These are phyloP conservation scores for Sebastes reedi DNA, from an alignment of 2,797 vertebrate genomes.

Conservation along the genomic window DNA sequence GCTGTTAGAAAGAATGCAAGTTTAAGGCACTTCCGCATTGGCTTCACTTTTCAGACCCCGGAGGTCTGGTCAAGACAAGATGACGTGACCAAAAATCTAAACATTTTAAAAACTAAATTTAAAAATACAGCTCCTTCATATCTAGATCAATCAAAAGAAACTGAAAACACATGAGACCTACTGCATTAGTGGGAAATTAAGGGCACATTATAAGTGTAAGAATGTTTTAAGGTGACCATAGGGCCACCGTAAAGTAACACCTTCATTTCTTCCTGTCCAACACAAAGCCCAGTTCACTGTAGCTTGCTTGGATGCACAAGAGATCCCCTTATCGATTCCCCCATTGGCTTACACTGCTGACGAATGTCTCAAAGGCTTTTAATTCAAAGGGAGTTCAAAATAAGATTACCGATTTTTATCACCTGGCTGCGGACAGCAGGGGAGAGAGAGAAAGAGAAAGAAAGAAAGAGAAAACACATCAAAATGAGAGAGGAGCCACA, in stretches of 20 bases:
- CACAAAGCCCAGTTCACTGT: slow-evolving; percentile 53
- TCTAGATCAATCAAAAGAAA: background rate
- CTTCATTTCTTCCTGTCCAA: slow-evolving; percentile 35
- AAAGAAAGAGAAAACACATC: slow-evolving; percentile 46
- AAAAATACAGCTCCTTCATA: background rate
- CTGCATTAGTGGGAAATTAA: background rate
- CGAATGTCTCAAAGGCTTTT: slow-evolving; percentile 82
- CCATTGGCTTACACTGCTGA: slow-evolving; percentile 78
- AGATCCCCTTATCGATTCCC: slow-evolving; percentile 76
- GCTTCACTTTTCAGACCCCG: no score
- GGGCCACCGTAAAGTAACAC: slow-evolving; percentile 13
- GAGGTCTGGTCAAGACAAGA: background rate
- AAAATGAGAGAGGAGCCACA: slow-evolving; percentile 50
- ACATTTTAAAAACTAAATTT: background rate
- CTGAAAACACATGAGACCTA: background rate
- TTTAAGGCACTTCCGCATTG: no score
- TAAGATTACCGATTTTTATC: slow-evolving; percentile 85
- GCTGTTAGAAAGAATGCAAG: no score
- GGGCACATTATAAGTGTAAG: background rate
- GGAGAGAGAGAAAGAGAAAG: slow-evolving; percentile 12
- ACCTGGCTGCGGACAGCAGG: slow-evolving; percentile 68
- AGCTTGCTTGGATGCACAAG: slow-evolving; percentile 69
- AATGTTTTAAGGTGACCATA: slow-evolving; percentile 10
- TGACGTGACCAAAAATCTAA: background rate
- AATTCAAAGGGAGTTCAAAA: slow-evolving; percentile 82